phyloP scores from a whole-genome alignment of 2,888 invertebrate species.

The Hirtodrosophila confusa region DNA sequence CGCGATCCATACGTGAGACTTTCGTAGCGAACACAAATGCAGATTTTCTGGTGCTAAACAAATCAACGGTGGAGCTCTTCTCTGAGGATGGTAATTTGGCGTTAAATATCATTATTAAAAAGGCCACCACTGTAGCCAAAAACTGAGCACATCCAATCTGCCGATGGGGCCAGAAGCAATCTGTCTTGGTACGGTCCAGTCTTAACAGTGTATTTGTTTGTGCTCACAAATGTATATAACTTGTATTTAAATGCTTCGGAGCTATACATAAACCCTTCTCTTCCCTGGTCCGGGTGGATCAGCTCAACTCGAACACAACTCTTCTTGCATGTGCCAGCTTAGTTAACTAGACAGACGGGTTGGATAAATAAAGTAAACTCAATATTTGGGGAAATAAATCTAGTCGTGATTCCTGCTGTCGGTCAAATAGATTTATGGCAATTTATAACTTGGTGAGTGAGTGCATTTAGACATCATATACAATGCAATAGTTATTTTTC shows the following conservation, averaged over 20 bases:
- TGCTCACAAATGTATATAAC: conserved; percentile 26
- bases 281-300: too few species aligned
- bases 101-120: conserved; percentile 98
- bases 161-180: conserved; percentile 1
- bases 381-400: too few species aligned
- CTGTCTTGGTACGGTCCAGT: conserved; percentile 23
- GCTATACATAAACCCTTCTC: conserved; percentile 3
- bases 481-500: too few species aligned
- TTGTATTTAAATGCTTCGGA: conserved; percentile 6
- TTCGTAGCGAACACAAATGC: conserved; percentile 98
- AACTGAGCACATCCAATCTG: background rate
- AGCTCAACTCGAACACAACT: too few species aligned
- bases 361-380: too few species aligned
- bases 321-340: too few species aligned
- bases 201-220: conserved; percentile 15
- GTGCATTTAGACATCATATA: too few species aligned
- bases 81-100: conserved; percentile 99
- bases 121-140: conserved; percentile 16
- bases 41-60: conserved; percentile 99
- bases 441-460: too few species aligned
- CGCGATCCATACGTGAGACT: conserved; percentile 98
- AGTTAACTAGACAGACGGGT: too few species aligned
- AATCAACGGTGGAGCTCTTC: conserved; percentile 98
- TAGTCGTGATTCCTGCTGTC: too few species aligned
- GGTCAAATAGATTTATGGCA: too few species aligned